Base-by-base conservation (phyloP, 2,797 vertebrate genomes). In the Mareca penelope region DNA sequence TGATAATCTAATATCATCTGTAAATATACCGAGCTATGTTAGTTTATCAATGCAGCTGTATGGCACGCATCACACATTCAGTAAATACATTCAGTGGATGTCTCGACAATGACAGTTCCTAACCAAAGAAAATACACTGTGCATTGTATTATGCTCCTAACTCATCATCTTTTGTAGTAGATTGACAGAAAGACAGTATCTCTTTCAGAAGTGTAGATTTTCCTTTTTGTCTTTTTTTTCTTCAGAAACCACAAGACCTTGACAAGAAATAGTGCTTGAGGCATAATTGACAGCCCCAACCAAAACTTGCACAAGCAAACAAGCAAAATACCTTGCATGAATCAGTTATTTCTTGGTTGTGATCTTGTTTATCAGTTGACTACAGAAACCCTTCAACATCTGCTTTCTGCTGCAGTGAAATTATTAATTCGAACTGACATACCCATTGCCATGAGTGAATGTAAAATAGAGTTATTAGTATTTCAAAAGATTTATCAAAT, bases 291-390 rank as follows among this genome's bases (percentile, higher is more conserved):
- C 4, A 6, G 4, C 19, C 55, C 44, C 64, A 50, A 53, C 26
- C 10, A 81, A 46, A 71, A 39, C 71, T 80, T 23, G 23, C 65
- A 19, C 11, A 83, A 67, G 22, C 22, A 76, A 75, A 35, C 21
- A 50, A 64, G 28, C 9, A 26, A 76, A 26, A 19, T 80, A 4
- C 13, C 1, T 0, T 7, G 0, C 76, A 31, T 73, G 6, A 68
- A 40, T 57, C 60, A 11, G 3, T 67, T 85, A 35, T 52, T 80
- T 78, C 44, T 39, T 85, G 18, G 33, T 88, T 89, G 42, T 78
- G 15, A 23, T 89, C 6, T 44, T 76, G 39, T 19, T 88, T 89
- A 10, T 5, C 80, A 84, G 48, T 13, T 13, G 77, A 2, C 17
- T 22, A 46, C 6, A 6, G n/a, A 18, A 71, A 22, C 50, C 53